These are phyloP conservation scores for Endomychus coccineus DNA, from an alignment of 2,888 invertebrate genomes.

Conservation along the genomic window DNA sequence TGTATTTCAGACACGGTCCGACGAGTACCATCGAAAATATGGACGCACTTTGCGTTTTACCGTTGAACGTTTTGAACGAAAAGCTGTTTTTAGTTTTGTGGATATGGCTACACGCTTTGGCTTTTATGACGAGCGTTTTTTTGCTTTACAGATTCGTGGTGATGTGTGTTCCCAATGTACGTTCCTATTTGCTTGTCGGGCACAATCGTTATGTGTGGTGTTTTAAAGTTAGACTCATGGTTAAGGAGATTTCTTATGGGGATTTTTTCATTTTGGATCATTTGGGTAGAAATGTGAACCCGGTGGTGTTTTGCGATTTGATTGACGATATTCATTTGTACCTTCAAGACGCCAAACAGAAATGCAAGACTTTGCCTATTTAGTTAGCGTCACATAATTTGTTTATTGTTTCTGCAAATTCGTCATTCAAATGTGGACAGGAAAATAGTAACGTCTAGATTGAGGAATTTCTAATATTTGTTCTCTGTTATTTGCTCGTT, in stretches of 20 bases:
- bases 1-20: conserved; percentile 52
- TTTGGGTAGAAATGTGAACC: conserved; percentile 69
- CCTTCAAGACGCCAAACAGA: conserved; percentile 1
- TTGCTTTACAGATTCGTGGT: conserved; percentile 58
- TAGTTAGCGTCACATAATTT: too few species aligned
- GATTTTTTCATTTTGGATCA: conserved; percentile 75
- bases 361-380: not conserved
- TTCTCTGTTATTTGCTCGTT: too few species aligned
- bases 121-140: conserved; percentile 53
- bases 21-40: conserved; percentile 51
- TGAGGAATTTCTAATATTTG: too few species aligned
- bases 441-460: too few species aligned
- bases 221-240: conserved; percentile 46
- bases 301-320: conserved; percentile 58
- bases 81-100: conserved; percentile 69
- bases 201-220: conserved; percentile 50
- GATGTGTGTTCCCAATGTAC: conserved; percentile 50
- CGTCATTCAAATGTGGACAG: too few species aligned
- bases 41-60: conserved; percentile 68
- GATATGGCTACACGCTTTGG: conserved; percentile 65
- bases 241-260: conserved; percentile 52
- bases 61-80: conserved; percentile 71
- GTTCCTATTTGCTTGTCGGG: conserved; percentile 55
- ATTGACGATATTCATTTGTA: conserved; percentile 35
- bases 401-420: too few species aligned